Evolutionary conservation across 1,140 invertebrate genomes (phyloP).

Genomic region (Pseudomyrmex cubaensis): DNA sequence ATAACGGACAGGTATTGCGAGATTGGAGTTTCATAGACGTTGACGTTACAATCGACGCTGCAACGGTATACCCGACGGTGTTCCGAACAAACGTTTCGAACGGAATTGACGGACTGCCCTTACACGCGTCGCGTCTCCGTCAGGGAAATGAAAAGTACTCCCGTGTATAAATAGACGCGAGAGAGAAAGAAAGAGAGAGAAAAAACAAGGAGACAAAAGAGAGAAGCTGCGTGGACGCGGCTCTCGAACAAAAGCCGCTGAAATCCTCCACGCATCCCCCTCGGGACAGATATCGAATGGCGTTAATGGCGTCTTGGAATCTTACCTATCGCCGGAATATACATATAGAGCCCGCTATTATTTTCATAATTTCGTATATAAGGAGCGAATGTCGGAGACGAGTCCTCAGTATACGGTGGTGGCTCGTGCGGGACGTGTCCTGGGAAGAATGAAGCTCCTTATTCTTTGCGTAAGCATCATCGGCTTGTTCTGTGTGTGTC

Average conservation of each 20-base stretch:
- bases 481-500: neutral
- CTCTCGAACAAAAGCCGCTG: slow-evolving; percentile 18
- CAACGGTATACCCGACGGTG: neutral
- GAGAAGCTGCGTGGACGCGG: neutral
- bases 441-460: slow-evolving; percentile 55
- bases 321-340: slow-evolving; percentile 23
- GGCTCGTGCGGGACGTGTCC: slow-evolving; percentile 15
- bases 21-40: slow-evolving; percentile 30
- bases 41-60: neutral
- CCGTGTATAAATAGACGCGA: slow-evolving; percentile 38
- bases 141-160: neutral
- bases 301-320: slow-evolving; percentile 74
- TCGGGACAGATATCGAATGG: slow-evolving; percentile 67
- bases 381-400: neutral
- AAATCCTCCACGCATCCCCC: slow-evolving; percentile 1
- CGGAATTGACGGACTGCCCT: slow-evolving; percentile 9
- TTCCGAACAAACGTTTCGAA: slow-evolving; percentile 14
- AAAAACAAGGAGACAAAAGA: slow-evolving; percentile 30
- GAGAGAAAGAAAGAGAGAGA: neutral
- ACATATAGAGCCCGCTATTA: slow-evolving; percentile 10
- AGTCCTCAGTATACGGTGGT: slow-evolving; percentile 20
- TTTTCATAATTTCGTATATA: slow-evolving; percentile 61
- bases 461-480: slow-evolving; percentile 63
- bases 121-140: slow-evolving; percentile 4
- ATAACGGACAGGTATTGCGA: neutral